Base-by-base conservation (phyloP, 2,113 vertebrate genomes). In the Anas platyrhynchos region DNA sequence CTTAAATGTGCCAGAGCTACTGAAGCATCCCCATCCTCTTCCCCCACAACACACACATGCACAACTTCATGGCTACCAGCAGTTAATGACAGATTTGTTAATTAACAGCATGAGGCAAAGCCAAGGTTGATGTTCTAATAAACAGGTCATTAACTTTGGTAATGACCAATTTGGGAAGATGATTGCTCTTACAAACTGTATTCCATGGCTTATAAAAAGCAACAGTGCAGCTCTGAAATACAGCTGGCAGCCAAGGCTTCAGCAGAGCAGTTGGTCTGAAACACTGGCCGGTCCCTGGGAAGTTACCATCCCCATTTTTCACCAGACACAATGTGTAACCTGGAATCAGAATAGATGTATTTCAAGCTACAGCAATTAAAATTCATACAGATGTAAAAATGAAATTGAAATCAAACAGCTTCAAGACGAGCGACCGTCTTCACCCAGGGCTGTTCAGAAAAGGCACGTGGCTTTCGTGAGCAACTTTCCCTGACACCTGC, bases 51-150 rank as follows among this genome's bases (percentile, higher is more conserved):
- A 93, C 90, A 93, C 61, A 66, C 81, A 69, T 65, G 86, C 74
- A 89, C 56, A 76, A 76, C 93, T 94, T 96, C 95, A 94, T 93
- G 97, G 90, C 91, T 95, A 98, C 92, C 92, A 96, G 88, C 86
- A 97, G 93, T 94, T 97, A 97, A 98, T 98, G 97, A 98, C 98
- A 98, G 97, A 97, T 97, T 98, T 98, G 97, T 98, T 98, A 98
- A 98, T 98, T 98, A 98, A 97, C 96, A 96, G 96, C 97, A 97
- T 78, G 94, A 98, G 95, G 97, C 97, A 98, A 98, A 98, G 97
- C 97, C 98, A 98, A 98, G 97, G 97, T 98, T 98, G 98, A 98
- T 98, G 97, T 96, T 97, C 97, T 98, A 98, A 98, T 98, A 98
- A 98, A 97, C 97, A 98, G 98, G 97, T 97, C 98, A 98, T 98